Evolutionary conservation across 2,113 vertebrate genomes (phyloP), one percentile per base, ranked within the genome.

Genomic region (Uropsilus gracilis): DNA sequence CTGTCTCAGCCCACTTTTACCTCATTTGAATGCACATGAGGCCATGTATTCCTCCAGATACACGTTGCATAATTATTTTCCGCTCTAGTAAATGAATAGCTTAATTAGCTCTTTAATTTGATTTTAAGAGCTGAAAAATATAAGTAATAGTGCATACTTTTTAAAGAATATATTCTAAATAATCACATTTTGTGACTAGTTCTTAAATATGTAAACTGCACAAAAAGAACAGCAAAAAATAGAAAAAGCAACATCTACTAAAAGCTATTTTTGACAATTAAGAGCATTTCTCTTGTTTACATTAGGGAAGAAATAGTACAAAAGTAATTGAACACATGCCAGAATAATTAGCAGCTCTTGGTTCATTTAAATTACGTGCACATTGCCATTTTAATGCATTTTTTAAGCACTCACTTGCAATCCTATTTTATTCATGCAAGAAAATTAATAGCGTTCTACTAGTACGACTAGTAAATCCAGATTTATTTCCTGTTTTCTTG

Each of bases 91-190:
- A 97, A 97, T 97, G 71, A 96, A 92, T 72, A 96, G 88, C 97
- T 97, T 97, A 96, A 97, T 94, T 97, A 97, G 95, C 81, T 82
- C 96, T 97, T 97, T 98, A 97, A 97, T 97, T 98, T 97, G 91
- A 97, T 97, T 95, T 97, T 97, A 95, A 96, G 96, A 93, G 84
- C 95, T 68, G n/a, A 81, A 94, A 95, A 96, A 91, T 92, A 64
- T 72, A 96, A 95, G 84, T 81, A 97, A 96, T 81, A 86, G 78
- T 90, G 26, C 71, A 80, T 84, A 95, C 57, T 44, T 88, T 91
- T 89, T 18, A 84, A 80, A 94, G 95, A 96, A 92, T 69, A 37
- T 57, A 26, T 84, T 94, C 89, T 83, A 93, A 98, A 96, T 95
- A 94, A 97, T 95, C 81, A 95, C 48, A 94, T 26, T 92, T 97